phyloP scores from a whole-genome alignment of 2,113 vertebrate genomes.

The Periophthalmodon schlosseri region DNA sequence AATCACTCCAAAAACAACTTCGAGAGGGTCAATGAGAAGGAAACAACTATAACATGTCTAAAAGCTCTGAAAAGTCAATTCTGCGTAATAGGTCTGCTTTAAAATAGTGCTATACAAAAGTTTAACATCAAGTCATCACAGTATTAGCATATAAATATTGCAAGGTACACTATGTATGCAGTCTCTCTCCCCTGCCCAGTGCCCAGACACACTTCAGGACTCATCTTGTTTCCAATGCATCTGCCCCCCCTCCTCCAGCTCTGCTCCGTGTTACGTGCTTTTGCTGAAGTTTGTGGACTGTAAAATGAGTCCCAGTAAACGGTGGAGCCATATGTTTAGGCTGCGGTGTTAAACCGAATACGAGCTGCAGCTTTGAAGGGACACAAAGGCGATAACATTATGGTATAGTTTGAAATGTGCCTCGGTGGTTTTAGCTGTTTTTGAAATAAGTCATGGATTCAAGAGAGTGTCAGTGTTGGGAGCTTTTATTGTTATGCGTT shows the following conservation, averaged over 20 bases:
- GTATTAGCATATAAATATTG: no score
- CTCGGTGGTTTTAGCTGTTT: slow-evolving; percentile 10
- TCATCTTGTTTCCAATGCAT: slow-evolving; percentile 56
- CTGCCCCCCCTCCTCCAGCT: slow-evolving; percentile 35
- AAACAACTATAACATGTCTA: no score
- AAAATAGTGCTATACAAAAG: no score
- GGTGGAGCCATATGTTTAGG: slow-evolving; percentile 17
- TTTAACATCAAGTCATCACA: no score
- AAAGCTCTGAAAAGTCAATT: no score
- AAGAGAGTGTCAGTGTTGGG: no score
- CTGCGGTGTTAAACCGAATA: slow-evolving; percentile 4
- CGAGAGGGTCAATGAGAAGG: no score
- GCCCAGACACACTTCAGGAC: slow-evolving; percentile 55
- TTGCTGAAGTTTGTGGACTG: slow-evolving; percentile 26
- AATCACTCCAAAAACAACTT: no score
- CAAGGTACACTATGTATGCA: slow-evolving; percentile 2
- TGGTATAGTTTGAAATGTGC: slow-evolving; percentile 9
- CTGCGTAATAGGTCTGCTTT: no score
- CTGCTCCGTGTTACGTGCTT: slow-evolving; percentile 26
- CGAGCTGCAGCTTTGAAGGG: background rate
- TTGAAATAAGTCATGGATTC: background rate
- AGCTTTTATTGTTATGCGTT: no score
- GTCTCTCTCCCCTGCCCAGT: slow-evolving; percentile 52
- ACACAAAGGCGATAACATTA: background rate
- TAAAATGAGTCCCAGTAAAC: slow-evolving; percentile 38